Evolutionary conservation across 1,140 invertebrate species (phyloP).

Genomic region (Platyscapa corneri): DNA sequence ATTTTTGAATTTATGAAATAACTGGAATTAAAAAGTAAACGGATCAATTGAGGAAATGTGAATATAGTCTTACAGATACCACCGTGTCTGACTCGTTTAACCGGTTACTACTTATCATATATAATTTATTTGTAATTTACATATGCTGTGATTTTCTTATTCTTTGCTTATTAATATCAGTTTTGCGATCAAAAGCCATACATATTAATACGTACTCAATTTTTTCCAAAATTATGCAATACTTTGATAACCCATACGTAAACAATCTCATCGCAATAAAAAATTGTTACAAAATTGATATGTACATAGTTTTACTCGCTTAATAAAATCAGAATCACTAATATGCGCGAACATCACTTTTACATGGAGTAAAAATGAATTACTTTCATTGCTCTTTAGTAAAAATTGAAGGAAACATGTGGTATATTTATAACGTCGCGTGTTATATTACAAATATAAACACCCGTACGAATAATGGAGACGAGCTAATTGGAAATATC

Average conservation of each 20-base stretch:
- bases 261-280: background rate
- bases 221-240: background rate
- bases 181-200: background rate
- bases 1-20: constrained; percentile 4
- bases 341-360: background rate
- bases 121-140: constrained; percentile 14
- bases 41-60: constrained; percentile 11
- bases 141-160: background rate
- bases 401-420: too few species aligned
- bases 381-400: too few species aligned
- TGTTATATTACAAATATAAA: background rate
- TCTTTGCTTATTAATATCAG: background rate
- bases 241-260: background rate
- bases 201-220: background rate
- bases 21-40: constrained; percentile 15
- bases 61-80: background rate
- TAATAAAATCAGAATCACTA: background rate
- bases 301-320: too few species aligned
- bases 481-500: background rate
- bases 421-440: background rate
- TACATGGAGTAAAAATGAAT: too few species aligned
- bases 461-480: background rate
- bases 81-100: constrained; percentile 2
- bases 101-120: constrained; percentile 24
- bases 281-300: too few species aligned